phyloP scores from a whole-genome alignment of 2,113 vertebrate genomes.

The Malurus melanocephalus region DNA sequence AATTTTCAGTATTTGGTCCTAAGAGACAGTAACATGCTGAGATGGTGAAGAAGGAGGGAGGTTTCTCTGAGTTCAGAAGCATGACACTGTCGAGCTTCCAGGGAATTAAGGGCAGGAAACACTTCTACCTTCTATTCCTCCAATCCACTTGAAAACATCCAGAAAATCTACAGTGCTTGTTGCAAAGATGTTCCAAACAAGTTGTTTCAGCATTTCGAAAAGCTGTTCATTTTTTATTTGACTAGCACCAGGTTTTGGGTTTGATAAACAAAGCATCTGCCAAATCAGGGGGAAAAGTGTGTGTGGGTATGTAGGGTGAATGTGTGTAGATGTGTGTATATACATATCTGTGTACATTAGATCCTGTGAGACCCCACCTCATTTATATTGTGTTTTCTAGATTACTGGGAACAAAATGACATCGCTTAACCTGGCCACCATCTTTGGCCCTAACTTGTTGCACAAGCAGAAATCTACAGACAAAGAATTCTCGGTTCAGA shows the following conservation, averaged over 20 bases:
- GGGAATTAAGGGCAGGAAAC: neutral
- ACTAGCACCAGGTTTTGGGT: neutral
- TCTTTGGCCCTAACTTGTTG: slow-evolving; percentile 94
- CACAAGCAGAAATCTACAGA: slow-evolving; percentile 94
- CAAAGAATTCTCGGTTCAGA: slow-evolving; percentile 94
- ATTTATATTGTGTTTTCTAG: slow-evolving; percentile 68
- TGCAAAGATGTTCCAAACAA: neutral
- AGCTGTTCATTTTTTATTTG: neutral
- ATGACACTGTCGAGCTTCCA: neutral
- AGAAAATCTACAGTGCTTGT: neutral
- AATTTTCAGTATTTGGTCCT: neutral
- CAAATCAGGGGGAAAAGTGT: rapidly evolving
- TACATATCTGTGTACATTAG: neutral
- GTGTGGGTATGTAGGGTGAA: neutral
- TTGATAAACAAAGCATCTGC: neutral
- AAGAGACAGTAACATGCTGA: neutral
- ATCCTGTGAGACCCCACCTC: neutral
- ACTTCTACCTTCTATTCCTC: neutral
- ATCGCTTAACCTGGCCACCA: slow-evolving; percentile 92
- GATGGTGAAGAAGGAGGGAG: neutral
- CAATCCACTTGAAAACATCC: neutral
- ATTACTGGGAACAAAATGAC: slow-evolving; percentile 97
- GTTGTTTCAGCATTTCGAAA: neutral
- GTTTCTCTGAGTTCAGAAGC: neutral
- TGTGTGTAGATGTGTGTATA: neutral